phyloP scores from a whole-genome alignment of 2,888 invertebrate genomes.

The Pycnomerus fuliginosus region DNA sequence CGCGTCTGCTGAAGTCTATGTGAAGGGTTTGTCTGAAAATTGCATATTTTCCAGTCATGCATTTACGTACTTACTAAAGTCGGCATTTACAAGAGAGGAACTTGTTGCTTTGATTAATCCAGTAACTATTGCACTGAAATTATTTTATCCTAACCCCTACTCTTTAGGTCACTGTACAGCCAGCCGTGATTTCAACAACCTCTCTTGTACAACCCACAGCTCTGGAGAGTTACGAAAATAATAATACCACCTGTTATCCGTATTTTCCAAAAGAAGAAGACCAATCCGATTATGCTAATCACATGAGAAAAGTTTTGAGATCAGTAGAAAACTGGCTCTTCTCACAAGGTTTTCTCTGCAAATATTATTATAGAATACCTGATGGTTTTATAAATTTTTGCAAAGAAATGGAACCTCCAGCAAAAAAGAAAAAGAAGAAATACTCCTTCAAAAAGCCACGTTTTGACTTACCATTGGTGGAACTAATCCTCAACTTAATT shows the following conservation, averaged over 20 bases:
- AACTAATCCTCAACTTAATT: constrained; percentile 40
- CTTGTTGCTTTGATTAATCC: too few species aligned
- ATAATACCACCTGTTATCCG: constrained; percentile 31
- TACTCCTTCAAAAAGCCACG: neutral
- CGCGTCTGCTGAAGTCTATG: constrained; percentile 17
- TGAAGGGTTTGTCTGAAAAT: constrained; percentile 43
- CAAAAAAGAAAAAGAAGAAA: constrained; percentile 20
- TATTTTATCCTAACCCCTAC: too few species aligned
- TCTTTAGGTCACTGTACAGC: too few species aligned
- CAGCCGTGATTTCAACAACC: too few species aligned
- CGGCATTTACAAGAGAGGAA: too few species aligned
- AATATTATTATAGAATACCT: constrained; percentile 39
- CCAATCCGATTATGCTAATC: constrained; percentile 29
- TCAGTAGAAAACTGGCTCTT: constrained; percentile 51
- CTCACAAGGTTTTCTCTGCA: constrained; percentile 41
- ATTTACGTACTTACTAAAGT: constrained; percentile 14
- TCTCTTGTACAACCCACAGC: too few species aligned
- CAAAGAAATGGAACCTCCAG: constrained; percentile 11
- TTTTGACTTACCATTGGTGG: constrained; percentile 37
- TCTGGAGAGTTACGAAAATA: constrained; percentile 2
- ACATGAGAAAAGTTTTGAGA: constrained; percentile 36
- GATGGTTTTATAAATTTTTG: constrained; percentile 31
- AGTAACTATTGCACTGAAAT: too few species aligned
- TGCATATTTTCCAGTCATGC: constrained; percentile 44
- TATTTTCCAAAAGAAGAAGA: constrained; percentile 33